Percentiles rank a stretch among this genome's conserved stretches.
Conservation (phyloP, 2,888 invertebrate genomes). For the Calameuta filiformis region DNA sequence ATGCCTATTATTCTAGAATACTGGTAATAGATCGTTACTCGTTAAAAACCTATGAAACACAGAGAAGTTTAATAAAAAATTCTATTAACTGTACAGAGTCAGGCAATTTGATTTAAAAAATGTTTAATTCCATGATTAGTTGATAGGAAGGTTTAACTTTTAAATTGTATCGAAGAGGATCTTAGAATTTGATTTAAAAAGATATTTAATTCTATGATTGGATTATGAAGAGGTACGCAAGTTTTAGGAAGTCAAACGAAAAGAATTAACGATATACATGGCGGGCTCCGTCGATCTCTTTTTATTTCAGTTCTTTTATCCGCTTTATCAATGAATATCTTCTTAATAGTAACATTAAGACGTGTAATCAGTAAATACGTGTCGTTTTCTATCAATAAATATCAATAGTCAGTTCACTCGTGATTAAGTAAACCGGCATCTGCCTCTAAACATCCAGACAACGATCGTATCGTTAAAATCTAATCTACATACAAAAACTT, state of each 20-base stretch:
- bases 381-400: constrained; percentile 8
- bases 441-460: constrained; percentile 7
- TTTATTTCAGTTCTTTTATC: constrained; percentile 11
- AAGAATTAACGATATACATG: background rate
- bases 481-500: background rate
- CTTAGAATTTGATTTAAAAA: too few relatives aligned
- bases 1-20: too few relatives aligned
- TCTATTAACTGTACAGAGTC: background rate
- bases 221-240: too few relatives aligned
- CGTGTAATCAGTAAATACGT: constrained; percentile 9
- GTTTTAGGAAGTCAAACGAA: background rate
- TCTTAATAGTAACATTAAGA: constrained; percentile 7
- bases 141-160: too few relatives aligned
- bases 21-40: background rate
- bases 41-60: background rate
- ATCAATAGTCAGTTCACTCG: constrained; percentile 6
- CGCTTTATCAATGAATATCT: background rate
- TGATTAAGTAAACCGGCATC: constrained; percentile 5
- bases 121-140: too few relatives aligned
- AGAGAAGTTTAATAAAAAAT: background rate
- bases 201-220: too few relatives aligned
- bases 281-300: constrained; percentile 3
- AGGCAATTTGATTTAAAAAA: too few relatives aligned
- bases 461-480: constrained; percentile 4
- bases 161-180: too few relatives aligned